phyloP scores from a whole-genome alignment of 37 sponge, comb jelly and placozoan species.

The Hexactinellida sp. region DNA sequence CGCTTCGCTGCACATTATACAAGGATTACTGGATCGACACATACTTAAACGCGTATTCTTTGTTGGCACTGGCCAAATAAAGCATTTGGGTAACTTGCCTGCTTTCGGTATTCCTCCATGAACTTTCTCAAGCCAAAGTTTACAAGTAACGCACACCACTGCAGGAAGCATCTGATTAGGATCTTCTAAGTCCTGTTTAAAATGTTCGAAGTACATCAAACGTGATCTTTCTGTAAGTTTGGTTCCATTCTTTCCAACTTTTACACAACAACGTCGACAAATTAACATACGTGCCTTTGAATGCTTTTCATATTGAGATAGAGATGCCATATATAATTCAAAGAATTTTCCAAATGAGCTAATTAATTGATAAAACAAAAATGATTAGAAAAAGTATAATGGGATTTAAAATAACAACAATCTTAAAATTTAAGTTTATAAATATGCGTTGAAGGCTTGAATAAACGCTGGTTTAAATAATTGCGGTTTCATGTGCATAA shows the following conservation, averaged over 20 bases:
- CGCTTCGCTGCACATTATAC: not conserved
- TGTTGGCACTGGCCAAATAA: not conserved
- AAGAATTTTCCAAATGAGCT: not conserved
- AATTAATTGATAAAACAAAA: not conserved
- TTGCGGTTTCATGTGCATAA: not conserved
- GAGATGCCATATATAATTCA: not conserved
- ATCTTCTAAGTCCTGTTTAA: not conserved
- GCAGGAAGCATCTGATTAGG: not conserved
- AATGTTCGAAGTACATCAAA: not conserved
- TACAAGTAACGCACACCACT: not conserved
- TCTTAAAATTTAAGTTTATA: not conserved
- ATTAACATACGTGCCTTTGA: no score
- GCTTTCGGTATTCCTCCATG: not conserved
- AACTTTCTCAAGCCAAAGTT: not conserved
- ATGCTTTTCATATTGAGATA: not conserved
- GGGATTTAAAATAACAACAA: not conserved
- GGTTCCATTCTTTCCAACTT: not conserved
- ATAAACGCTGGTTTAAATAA: not conserved
- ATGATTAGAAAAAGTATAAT: not conserved
- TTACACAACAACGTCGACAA: not conserved
- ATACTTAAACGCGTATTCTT: not conserved
- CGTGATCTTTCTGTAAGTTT: not conserved
- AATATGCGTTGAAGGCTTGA: not conserved
- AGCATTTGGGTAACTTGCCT: not conserved
- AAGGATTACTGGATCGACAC: not conserved